Base-by-base conservation (phyloP, 2,113 vertebrate species). In the Nipponia nippon region DNA sequence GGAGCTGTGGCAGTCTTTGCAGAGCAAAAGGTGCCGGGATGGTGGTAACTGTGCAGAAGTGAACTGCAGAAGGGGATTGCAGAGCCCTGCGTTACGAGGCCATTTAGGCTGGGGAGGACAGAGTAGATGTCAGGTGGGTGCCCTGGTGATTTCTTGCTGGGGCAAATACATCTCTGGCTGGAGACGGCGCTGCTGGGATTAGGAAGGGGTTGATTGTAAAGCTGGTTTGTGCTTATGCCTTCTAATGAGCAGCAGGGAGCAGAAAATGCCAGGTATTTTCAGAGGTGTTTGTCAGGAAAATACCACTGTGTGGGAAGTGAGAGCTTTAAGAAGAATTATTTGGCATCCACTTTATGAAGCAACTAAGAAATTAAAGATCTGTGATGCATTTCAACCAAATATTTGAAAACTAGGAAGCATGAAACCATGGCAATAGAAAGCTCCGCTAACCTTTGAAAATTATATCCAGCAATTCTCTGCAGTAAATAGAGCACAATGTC, bases 401-500 rank as follows among this genome's bases (percentile, higher is more conserved):
- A 93, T 95, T 95, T 96, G 87, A 89, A 95, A 95, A 83, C 61
- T 82, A 81, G 81, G 80, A 75, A 82, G 86, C 82, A 29, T 90
- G 89, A 94, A 94, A 95, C 71, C 71, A 62, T 76, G 75, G 89
- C 82, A 46, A 58, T 93, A 75, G 82, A 88, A 80, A 93, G 77
- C 70, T 83, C 91, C 4, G 0, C 77, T 94, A 94, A 91, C 81
- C 94, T 94, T 94, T 86, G 73, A 50, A 87, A 97, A 96, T 92
- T 67, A 55, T n/a, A 94, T 58, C 55, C 70, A 65, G 66, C 59
- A 77, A 62, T 93, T 81, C 90, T 93, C 67, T 49, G 87, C 84
- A 95, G 89, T 83, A 94, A 96, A 83, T 72, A 85, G 79, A 95
- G 75, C 42, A 65, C 87, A 75, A 40, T 80, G 81, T 94, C 90